These are phyloP conservation scores for Cetonia aurata DNA, from an alignment of 2,888 invertebrate species.

Conservation along the genomic window DNA sequence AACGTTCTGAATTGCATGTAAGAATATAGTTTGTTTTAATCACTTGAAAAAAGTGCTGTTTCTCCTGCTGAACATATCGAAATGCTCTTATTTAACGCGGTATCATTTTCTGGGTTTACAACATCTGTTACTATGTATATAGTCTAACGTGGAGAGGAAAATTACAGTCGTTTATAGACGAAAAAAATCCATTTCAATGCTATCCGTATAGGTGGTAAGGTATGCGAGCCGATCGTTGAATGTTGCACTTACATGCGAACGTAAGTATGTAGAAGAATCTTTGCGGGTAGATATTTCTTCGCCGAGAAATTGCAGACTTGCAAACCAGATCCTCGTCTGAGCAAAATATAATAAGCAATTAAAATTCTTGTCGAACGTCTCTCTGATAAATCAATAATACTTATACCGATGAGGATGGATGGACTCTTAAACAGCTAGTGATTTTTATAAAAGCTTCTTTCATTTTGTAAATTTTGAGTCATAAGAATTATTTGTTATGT, in stretches of 20 bases:
- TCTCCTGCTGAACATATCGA: too few relatives aligned
- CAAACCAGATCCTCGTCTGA: conserved; percentile 27
- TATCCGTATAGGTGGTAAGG: conserved; percentile 13
- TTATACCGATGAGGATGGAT: conserved; percentile 14
- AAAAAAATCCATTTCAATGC: conserved; percentile 21
- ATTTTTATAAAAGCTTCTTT: too few relatives aligned
- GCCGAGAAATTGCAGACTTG: conserved; percentile 16
- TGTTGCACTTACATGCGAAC: not conserved
- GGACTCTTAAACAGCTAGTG: too few relatives aligned
- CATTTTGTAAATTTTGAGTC: too few relatives aligned
- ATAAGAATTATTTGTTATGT: too few relatives aligned
- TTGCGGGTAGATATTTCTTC: not conserved
- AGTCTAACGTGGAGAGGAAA: conserved; percentile 2
- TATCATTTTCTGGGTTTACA: too few relatives aligned
- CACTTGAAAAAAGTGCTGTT: too few relatives aligned
- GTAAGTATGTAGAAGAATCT: too few relatives aligned
- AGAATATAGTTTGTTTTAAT: too few relatives aligned
- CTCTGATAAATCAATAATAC: conserved; percentile 34
- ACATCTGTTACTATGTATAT: too few relatives aligned
- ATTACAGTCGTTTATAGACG: not conserved
- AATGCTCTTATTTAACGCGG: too few relatives aligned
- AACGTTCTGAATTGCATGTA: too few relatives aligned
- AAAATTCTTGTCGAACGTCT: conserved; percentile 33
- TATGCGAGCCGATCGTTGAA: conserved; percentile 5
- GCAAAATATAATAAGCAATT: conserved; percentile 35